Evolutionary conservation across 1,140 invertebrate genomes (phyloP).

Genomic region (Drosophila lowei): DNA sequence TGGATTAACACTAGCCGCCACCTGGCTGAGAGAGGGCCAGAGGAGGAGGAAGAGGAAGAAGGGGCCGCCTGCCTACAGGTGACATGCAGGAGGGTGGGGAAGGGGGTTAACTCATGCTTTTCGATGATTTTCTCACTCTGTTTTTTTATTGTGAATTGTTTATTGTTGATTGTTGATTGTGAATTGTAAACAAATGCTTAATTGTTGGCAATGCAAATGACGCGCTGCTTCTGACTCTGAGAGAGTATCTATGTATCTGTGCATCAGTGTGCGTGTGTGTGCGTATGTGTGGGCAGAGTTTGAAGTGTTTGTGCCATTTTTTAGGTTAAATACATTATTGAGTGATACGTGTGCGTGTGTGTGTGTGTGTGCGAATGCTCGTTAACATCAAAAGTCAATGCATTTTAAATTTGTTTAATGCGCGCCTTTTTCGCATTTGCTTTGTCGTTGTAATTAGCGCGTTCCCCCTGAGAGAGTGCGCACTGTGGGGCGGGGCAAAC

Average conservation of each 20-base stretch:
- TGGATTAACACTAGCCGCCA: conserved; percentile 38
- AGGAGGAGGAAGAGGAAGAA: neutral
- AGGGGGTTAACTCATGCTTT: neutral
- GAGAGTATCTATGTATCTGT: conserved; percentile 3
- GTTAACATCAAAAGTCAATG: conserved; percentile 75
- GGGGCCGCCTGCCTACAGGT: conserved; percentile 1
- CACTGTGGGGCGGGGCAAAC: neutral
- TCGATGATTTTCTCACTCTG: conserved; percentile 43
- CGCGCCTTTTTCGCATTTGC: conserved; percentile 56
- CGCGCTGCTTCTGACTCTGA: conserved; percentile 8
- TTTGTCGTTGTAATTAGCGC: conserved; percentile 71
- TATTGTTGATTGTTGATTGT: conserved; percentile 41
- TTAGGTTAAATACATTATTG: conserved; percentile 69
- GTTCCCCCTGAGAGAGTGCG: conserved; percentile 17
- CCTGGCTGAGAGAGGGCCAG: neutral
- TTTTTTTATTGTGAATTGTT: conserved; percentile 38
- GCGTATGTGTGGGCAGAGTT: conserved; percentile 55
- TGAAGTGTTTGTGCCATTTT: conserved; percentile 64
- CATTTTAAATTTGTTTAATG: conserved; percentile 78
- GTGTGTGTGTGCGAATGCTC: conserved; percentile 43
- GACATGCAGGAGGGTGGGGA: neutral
- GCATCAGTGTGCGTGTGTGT: neutral
- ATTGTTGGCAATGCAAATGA: conserved; percentile 73
- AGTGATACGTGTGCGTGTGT: conserved; percentile 7
- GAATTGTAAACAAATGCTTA: conserved; percentile 76